Conservation (phyloP, 2,888 invertebrate species). For the Tachystola acroxantha region DNA sequence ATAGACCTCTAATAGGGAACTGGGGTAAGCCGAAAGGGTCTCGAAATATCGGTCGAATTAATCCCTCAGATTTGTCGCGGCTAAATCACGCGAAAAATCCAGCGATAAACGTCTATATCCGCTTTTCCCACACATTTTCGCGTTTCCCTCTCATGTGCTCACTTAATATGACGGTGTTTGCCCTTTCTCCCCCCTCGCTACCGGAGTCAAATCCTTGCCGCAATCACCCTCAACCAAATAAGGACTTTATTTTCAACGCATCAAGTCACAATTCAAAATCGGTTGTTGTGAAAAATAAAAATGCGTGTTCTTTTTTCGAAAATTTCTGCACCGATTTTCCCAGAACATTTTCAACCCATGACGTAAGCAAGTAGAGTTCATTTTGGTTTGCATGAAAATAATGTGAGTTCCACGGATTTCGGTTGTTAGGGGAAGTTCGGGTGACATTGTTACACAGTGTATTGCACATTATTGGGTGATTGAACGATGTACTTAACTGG, state of each 20-base stretch:
- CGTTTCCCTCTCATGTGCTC: conserved; percentile 77
- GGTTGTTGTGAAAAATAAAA: conserved; percentile 34
- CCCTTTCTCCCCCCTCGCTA: conserved; percentile 63
- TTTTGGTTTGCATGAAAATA: conserved; percentile 15
- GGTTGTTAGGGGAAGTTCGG: conserved; percentile 38
- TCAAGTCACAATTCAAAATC: conserved; percentile 17
- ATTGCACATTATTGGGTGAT: conserved; percentile 78
- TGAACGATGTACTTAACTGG: conserved; percentile 67
- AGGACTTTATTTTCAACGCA: not conserved
- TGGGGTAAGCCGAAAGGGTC: conserved; percentile 25
- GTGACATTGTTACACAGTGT: conserved; percentile 75
- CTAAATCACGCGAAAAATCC: conserved; percentile 76
- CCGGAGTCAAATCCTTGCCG: conserved; percentile 13
- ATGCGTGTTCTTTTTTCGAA: conserved; percentile 49
- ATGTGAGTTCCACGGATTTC: conserved; percentile 26
- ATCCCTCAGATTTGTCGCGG: conserved; percentile 69
- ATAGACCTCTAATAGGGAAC: conserved; percentile 11
- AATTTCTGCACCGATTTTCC: conserved; percentile 21
- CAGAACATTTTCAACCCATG: conserved; percentile 5
- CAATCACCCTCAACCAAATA: conserved; percentile 15
- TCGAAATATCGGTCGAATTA: conserved; percentile 40
- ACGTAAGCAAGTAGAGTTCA: not conserved
- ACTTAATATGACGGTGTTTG: conserved; percentile 77
- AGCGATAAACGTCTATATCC: conserved; percentile 76
- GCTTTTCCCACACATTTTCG: conserved; percentile 77